phyloP scores from a whole-genome alignment of 2,797 vertebrate species.

The Pseudochirops corinnae region DNA sequence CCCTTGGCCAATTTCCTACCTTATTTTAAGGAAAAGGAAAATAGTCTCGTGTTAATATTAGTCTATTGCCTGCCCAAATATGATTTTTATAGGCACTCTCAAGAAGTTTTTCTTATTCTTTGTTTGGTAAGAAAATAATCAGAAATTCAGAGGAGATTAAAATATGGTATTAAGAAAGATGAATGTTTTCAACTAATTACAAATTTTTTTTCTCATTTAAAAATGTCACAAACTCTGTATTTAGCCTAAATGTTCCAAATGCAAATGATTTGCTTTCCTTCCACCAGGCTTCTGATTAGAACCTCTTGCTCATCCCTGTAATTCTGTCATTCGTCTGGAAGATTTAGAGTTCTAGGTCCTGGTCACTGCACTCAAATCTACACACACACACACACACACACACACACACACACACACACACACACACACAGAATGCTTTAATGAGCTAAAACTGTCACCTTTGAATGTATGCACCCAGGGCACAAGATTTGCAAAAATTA shows the following conservation, averaged over 20 bases:
- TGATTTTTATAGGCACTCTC: conserved; percentile 17
- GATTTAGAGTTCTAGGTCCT: conserved; percentile 25
- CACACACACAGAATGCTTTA: background rate
- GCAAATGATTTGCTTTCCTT: conserved; percentile 35
- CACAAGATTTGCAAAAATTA: conserved; percentile 36
- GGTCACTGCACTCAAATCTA: conserved; percentile 51
- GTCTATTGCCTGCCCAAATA: conserved; percentile 61
- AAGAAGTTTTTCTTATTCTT: conserved; percentile 58
- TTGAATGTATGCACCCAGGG: background rate
- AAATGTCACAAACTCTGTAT: conserved; percentile 14
- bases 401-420: too few relatives aligned
- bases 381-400: too few relatives aligned
- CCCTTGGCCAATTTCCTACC: conserved; percentile 38
- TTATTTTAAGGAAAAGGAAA: conserved; percentile 75
- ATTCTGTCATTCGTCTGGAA: conserved; percentile 63
- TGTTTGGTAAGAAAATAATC: conserved; percentile 18
- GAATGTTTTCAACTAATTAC: conserved; percentile 29
- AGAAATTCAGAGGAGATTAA: background rate
- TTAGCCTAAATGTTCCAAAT: conserved; percentile 47
- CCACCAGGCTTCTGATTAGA: conserved; percentile 20
- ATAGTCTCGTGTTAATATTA: conserved; percentile 74
- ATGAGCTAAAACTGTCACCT: background rate
- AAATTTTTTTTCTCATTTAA: conserved; percentile 20
- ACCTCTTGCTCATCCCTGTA: conserved; percentile 54
- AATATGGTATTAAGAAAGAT: conserved; percentile 43